A percentile compares a stretch with the other conserved stretches of the same genome.
These are phyloP conservation scores for Xestia c-nigrum DNA, from an alignment of 2,888 invertebrate species.

Conservation along the genomic window DNA sequence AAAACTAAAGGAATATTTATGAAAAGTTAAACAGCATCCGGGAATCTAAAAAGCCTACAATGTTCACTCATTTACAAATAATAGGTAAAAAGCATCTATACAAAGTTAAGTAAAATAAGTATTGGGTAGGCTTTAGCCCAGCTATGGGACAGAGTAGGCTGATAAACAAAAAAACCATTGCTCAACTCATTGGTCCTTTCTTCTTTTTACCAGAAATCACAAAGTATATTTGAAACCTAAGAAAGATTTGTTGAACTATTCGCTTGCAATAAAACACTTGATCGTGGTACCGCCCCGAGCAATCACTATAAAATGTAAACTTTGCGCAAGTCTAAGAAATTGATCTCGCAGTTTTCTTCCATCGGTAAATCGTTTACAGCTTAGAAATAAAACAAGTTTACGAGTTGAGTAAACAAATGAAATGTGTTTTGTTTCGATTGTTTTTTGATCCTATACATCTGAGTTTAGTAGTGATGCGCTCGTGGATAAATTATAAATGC, in stretches of 20 bases:
- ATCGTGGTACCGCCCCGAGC: neutral
- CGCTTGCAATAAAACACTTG: conserved; percentile 32
- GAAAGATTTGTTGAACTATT: conserved; percentile 25
- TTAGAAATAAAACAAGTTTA: conserved; percentile 49
- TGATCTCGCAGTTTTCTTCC: conserved; percentile 27
- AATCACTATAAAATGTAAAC: conserved; percentile 54
- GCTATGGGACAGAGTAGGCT: too few relatives aligned
- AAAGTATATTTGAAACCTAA: conserved; percentile 18
- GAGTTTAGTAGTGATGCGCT: too few relatives aligned
- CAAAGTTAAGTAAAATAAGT: too few relatives aligned
- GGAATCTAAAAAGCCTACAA: too few relatives aligned
- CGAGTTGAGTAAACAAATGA: conserved; percentile 43
- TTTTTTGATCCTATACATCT: neutral
- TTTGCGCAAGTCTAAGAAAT: conserved; percentile 43
- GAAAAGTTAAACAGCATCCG: too few relatives aligned
- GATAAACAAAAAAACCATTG: neutral
- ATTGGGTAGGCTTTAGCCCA: too few relatives aligned
- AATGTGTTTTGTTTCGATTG: conserved; percentile 25
- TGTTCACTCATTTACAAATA: too few relatives aligned
- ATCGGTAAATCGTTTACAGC: conserved; percentile 28
- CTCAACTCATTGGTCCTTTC: neutral
- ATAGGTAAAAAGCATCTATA: too few relatives aligned
- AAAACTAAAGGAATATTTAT: too few relatives aligned
- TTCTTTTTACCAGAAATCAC: neutral
- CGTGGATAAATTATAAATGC: too few relatives aligned